phyloP scores from a whole-genome alignment of 2,113 vertebrate species.

The Otolemur garnettii region DNA sequence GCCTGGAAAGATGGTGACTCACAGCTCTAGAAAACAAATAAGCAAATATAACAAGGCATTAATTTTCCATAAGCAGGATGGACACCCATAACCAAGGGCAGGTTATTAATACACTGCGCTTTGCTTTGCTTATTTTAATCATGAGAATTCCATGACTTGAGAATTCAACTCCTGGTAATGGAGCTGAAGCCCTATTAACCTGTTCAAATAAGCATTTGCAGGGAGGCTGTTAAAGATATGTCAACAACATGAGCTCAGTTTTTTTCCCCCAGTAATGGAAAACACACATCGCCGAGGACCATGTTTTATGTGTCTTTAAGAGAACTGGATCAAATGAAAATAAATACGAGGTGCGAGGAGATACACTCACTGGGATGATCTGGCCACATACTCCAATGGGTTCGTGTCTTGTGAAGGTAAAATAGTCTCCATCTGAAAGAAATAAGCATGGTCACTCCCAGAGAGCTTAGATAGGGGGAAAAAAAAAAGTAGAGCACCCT shows the following conservation, averaged over 20 bases:
- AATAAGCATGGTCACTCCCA: constrained; percentile 84
- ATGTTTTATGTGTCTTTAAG: constrained; percentile 87
- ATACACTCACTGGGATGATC: constrained; percentile 98
- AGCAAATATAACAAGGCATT: constrained; percentile 87
- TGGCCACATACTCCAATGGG: constrained; percentile 99
- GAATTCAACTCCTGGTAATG: constrained; percentile 87
- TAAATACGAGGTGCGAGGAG: constrained; percentile 84
- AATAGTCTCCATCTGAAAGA: constrained; percentile 98
- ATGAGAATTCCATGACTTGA: constrained; percentile 88
- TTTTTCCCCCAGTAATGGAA: constrained; percentile 86
- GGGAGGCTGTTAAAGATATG: constrained; percentile 90
- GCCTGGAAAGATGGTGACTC: constrained; percentile 85
- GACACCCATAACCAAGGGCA: constrained; percentile 84
- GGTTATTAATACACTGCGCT: constrained; percentile 86
- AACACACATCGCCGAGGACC: constrained; percentile 86
- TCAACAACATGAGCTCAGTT: constrained; percentile 88
- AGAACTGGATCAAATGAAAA: constrained; percentile 88
- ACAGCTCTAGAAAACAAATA: constrained; percentile 86
- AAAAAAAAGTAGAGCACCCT: constrained; percentile 30
- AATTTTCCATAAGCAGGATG: constrained; percentile 85
- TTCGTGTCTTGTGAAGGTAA: constrained; percentile 98
- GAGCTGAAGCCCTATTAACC: constrained; percentile 88
- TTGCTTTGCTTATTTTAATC: constrained; percentile 88
- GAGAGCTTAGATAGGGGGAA: constrained; percentile 78
- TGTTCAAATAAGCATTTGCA: constrained; percentile 92